These are phyloP conservation scores for Anorthoa munda DNA, from an alignment of 2,888 invertebrate genomes.

Conservation along the genomic window DNA sequence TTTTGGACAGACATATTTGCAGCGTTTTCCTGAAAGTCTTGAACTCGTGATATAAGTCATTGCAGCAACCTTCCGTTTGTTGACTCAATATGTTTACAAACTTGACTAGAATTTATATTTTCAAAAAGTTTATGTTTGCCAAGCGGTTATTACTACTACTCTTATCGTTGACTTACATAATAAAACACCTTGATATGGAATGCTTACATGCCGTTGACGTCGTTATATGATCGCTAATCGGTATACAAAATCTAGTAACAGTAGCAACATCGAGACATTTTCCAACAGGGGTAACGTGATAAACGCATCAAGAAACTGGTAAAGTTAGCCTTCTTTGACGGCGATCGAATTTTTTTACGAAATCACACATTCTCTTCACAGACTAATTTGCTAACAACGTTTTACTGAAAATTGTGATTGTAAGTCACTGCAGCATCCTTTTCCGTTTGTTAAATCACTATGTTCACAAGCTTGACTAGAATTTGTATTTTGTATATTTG, in stretches of 20 bases:
- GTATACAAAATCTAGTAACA: constrained; percentile 6
- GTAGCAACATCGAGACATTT: constrained; percentile 6
- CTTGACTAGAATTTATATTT: constrained; percentile 13
- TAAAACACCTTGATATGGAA: too few relatives aligned
- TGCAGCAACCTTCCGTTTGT: constrained; percentile 9
- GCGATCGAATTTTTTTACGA: constrained; percentile 44
- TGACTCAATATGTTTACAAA: constrained; percentile 11
- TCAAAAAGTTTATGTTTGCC: neutral
- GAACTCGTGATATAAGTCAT: neutral
- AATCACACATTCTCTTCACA: constrained; percentile 67
- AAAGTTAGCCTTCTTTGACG: constrained; percentile 45
- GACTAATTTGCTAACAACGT: constrained; percentile 39
- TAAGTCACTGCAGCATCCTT: constrained; percentile 15
- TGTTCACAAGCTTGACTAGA: neutral
- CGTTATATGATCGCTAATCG: constrained; percentile 8
- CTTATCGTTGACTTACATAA: too few relatives aligned
- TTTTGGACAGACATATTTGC: constrained; percentile 43
- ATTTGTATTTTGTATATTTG: constrained; percentile 10
- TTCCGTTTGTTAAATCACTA: constrained; percentile 7
- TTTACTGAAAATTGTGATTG: constrained; percentile 20
- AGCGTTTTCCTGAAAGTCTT: constrained; percentile 22
- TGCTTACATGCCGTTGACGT: neutral
- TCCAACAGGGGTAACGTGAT: neutral
- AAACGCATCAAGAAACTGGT: constrained; percentile 18
- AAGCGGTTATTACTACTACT: too few relatives aligned